These are phyloP conservation scores for Dryobates pubescens DNA, from an alignment of 2,797 vertebrate genomes.

Conservation along the genomic window DNA sequence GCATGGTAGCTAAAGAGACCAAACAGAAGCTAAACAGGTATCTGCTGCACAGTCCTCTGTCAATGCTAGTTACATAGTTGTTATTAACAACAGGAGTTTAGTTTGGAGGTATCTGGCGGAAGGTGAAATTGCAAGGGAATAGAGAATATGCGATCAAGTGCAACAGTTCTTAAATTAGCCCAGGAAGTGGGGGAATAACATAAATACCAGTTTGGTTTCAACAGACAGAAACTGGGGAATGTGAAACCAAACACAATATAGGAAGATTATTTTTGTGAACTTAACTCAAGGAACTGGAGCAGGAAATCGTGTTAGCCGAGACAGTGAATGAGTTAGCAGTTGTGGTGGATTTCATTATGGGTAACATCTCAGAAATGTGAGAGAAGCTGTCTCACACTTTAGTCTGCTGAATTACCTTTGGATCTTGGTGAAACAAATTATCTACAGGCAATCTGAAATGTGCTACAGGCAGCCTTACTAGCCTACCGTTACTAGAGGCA, in stretches of 20 bases:
- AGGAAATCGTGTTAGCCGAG: slow-evolving; percentile 13
- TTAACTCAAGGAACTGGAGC: slow-evolving; percentile 21
- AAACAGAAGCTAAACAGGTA: background rate
- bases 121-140: slow-evolving; percentile 1
- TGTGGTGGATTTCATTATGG: background rate
- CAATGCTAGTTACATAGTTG: background rate
- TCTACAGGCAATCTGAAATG: background rate
- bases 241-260: background rate
- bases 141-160: background rate
- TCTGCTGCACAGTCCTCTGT: background rate
- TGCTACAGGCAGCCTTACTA: background rate
- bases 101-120: slow-evolving; percentile 2
- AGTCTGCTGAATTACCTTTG: slow-evolving; percentile 1
- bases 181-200: background rate
- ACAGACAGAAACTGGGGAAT: background rate
- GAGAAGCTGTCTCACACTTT: slow-evolving; percentile 24
- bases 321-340: background rate
- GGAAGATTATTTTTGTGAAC: background rate
- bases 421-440: background rate
- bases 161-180: slow-evolving; percentile 11
- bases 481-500: background rate
- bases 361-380: slow-evolving; percentile 4
- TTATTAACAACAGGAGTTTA: background rate
- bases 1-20: background rate
- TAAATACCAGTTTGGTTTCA: background rate